phyloP scores from a whole-genome alignment of 2,888 invertebrate genomes.

The Trichopoda pennipes region DNA sequence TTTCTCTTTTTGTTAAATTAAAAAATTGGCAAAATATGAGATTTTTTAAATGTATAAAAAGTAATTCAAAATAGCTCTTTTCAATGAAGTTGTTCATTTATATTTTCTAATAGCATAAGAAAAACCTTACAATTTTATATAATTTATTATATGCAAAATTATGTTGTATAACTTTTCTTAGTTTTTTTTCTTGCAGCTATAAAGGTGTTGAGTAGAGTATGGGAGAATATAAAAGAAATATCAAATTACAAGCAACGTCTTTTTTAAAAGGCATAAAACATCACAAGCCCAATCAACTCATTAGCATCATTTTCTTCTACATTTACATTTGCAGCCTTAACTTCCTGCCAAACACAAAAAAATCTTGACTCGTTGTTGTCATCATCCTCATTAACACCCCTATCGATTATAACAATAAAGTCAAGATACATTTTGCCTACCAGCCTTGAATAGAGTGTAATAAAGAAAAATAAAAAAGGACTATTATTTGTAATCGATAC shows the following conservation, averaged over 20 bases:
- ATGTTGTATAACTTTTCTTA: not conserved
- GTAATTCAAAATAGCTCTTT: not conserved
- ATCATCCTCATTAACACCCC: slow-evolving; percentile 30
- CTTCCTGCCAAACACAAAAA: not conserved
- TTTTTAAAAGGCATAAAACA: slow-evolving; percentile 25
- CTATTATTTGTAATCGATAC: slow-evolving; percentile 48
- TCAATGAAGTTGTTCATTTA: not conserved
- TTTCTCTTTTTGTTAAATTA: not conserved
- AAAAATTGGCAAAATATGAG: not conserved
- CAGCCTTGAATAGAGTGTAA: not conserved
- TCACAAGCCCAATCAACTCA: slow-evolving; percentile 55
- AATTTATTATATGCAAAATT: not conserved
- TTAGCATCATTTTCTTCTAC: slow-evolving; percentile 41
- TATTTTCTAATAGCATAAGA: not conserved
- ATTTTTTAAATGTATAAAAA: not conserved
- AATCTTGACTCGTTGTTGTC: not conserved
- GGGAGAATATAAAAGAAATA: slow-evolving; percentile 36
- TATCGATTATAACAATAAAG: slow-evolving; percentile 36
- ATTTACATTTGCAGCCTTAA: not conserved
- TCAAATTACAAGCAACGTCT: slow-evolving; percentile 51
- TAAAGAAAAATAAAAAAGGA: not conserved
- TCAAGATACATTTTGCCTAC: slow-evolving; percentile 14
- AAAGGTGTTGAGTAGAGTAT: slow-evolving; percentile 8
- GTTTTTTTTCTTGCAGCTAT: not conserved
- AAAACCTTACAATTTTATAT: not conserved